Conservation (phyloP, 1,140 invertebrate species). For the Psix sp. region DNA sequence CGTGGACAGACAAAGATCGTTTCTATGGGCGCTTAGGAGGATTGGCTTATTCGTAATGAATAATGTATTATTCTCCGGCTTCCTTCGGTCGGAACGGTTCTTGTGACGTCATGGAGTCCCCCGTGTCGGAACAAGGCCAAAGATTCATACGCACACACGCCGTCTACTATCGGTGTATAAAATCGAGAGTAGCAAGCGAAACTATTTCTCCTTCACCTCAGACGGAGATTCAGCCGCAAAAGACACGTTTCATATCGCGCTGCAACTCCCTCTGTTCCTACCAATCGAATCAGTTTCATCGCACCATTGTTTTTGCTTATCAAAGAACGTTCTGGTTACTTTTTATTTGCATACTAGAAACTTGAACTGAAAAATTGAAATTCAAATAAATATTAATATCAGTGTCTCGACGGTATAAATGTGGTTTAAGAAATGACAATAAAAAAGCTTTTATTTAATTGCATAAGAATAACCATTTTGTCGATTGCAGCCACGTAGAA, state of each 20-base stretch:
- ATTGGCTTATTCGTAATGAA: slow-evolving; percentile 57
- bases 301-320: no score
- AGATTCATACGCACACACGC: slow-evolving; percentile 36
- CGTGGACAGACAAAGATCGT: slow-evolving; percentile 52
- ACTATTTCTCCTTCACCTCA: slow-evolving; percentile 15
- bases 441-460: no score
- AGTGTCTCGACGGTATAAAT: no score
- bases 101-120: slow-evolving; percentile 60
- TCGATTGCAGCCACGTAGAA: slow-evolving; percentile 2
- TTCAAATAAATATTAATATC: no score
- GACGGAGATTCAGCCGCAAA: background rate
- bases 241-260: slow-evolving; percentile 20
- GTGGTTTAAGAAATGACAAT: no score
- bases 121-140: slow-evolving; percentile 55
- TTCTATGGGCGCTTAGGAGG: slow-evolving; percentile 45
- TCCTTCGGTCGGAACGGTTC: slow-evolving; percentile 54
- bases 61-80: slow-evolving; percentile 59
- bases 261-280: no score
- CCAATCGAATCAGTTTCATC: no score
- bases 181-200: slow-evolving; percentile 44
- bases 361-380: no score
- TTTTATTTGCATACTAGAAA: no score
- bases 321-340: no score
- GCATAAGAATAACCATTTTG: slow-evolving; percentile 21
- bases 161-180: slow-evolving; percentile 13